A percentile compares a stretch with the other conserved stretches of the same genome.
phyloP scores from a whole-genome alignment of 64 coral and sea anemone species.

The Porites lutea region DNA sequence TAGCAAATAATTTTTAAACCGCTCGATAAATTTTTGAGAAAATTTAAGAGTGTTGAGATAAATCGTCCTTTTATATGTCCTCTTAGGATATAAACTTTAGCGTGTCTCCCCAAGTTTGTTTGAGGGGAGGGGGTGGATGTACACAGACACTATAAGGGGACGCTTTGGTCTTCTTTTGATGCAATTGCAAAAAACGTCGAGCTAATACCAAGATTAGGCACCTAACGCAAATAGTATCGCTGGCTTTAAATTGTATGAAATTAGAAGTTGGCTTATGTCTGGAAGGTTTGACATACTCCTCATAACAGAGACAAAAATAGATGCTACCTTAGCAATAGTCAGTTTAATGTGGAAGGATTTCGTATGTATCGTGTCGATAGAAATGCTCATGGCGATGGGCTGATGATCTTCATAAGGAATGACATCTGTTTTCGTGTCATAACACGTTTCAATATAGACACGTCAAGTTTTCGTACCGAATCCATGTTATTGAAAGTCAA shows the following conservation, averaged over 20 bases:
- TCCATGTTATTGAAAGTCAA: constrained; percentile 64
- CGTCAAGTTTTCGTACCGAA: constrained; percentile 50
- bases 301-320: constrained; percentile 69
- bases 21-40: no score
- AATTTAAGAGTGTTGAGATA: no score
- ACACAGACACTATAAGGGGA: no score
- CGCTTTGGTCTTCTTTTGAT: constrained; percentile 51
- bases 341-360: constrained; percentile 57
- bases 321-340: constrained; percentile 59
- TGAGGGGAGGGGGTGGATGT: no score
- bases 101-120: no score
- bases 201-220: constrained; percentile 63
- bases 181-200: constrained; percentile 52
- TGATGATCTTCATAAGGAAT: constrained; percentile 70
- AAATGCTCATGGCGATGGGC: constrained; percentile 54
- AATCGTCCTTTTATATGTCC: no score
- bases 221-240: constrained; percentile 67
- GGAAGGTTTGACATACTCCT: constrained; percentile 70
- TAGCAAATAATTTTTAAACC: no score
- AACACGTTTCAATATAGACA: constrained; percentile 43
- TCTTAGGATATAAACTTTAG: no score
- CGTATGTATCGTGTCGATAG: constrained; percentile 61
- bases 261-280: constrained; percentile 66
- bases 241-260: constrained; percentile 53
- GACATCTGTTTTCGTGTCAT: constrained; percentile 63